Percentiles rank a stretch among this genome's conserved stretches.
Evolutionary conservation across 2,797 vertebrate genomes (phyloP).

Genomic region (Alectoris magna): DNA sequence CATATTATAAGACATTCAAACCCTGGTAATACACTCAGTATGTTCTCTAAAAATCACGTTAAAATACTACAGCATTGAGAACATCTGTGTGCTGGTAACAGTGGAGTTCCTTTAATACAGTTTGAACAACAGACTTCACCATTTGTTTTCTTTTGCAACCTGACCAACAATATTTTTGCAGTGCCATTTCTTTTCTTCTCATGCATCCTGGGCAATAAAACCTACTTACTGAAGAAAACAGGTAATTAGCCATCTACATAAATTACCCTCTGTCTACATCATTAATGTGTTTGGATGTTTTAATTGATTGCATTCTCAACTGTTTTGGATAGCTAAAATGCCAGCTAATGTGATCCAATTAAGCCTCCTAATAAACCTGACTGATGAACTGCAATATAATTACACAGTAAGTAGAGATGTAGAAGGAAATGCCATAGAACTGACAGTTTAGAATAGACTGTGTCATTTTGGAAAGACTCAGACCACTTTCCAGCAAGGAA

Average conservation of each 20-base stretch:
- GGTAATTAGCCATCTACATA: conserved; percentile 50
- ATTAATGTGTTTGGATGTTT: conserved; percentile 58
- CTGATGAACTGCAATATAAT: conserved; percentile 77
- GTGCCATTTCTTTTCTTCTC: conserved; percentile 1
- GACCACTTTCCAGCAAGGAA: background rate
- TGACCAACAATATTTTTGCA: background rate
- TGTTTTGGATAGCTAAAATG: conserved; percentile 46
- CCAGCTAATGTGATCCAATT: conserved; percentile 83
- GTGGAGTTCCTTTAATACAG: background rate
- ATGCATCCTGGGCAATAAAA: background rate
- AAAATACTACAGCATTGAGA: background rate
- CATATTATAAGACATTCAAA: background rate
- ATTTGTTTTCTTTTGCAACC: background rate
- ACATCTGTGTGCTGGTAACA: background rate
- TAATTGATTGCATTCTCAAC: conserved; percentile 57
- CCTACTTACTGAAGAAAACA: conserved; percentile 8
- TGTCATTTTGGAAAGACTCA: background rate
- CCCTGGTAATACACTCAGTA: background rate
- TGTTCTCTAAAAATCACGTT: background rate
- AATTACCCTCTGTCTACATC: conserved; percentile 28
- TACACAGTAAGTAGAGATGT: conserved; percentile 17
- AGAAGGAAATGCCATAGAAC: background rate
- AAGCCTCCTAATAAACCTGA: conserved; percentile 83
- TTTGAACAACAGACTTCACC: background rate
- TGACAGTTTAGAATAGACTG: conserved; percentile 5